Base-by-base conservation (phyloP, 2,888 invertebrate genomes). In the Sipha maydis region DNA sequence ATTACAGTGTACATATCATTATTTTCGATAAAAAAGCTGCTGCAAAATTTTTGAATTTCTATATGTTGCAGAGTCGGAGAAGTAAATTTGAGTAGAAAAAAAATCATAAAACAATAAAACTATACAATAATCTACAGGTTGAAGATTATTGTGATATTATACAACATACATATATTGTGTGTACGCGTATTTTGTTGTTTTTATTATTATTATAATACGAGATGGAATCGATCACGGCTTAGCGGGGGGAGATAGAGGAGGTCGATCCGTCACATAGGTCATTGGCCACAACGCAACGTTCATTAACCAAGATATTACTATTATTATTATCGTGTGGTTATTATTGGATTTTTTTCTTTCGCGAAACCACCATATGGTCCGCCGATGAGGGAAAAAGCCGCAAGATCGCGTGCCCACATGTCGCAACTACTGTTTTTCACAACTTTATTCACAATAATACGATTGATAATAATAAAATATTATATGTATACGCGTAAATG, bases 361-460 rank as follows among this genome's bases (percentile, higher is more conserved):
- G 14, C 48, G 14, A 84, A 84, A 31, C 38, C 31, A 25, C 84
- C 84, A 84, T 61, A 84, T 76, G 67, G 75, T 14, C 56, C 14
- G 14, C 14, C 48, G 14, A 48, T 11, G 48, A 48, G 71, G 38
- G 76, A 71, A 84, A 61, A 76, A 76, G 76, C 61, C 61, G 38
- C 84, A 41, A 76, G 76, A 85, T 77, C 76, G 67, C 85, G 85
- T 85, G 76, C 76, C 76, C 84, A 61, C 38, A 38, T 8, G 38
- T 77, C 28, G 28, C 75, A 34, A 28, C 38, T 83, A 75, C 83
- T 31, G 75, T 76, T 83, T 4, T 1, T 7, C 48, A 28, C 17
- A 25, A n/a, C 31, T 7, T 71, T 69, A 69, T 48, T 48, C 14
- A 14, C 48, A 48, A 34, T 28, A 31, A 80, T 19, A 38, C 14